A percentile compares a stretch with the other conserved stretches of the same genome.
Evolutionary conservation across 2,888 invertebrate species (phyloP).

Genomic region (Biston betularia): DNA sequence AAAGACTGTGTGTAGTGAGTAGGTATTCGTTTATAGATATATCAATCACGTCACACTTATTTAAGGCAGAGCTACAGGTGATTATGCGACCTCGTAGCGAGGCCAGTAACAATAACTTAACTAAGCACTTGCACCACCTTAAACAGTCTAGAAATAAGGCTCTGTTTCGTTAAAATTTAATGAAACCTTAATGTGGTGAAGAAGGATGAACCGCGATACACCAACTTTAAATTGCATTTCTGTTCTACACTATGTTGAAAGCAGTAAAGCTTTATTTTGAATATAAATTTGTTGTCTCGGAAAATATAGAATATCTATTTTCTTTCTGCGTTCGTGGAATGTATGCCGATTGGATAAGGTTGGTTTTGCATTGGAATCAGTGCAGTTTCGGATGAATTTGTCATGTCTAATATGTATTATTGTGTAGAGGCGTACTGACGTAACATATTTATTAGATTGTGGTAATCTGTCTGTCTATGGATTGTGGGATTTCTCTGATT

Average conservation of each 20-base stretch:
- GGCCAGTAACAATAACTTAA: conserved; percentile 20
- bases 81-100: conserved; percentile 47
- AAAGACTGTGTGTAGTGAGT: not conserved
- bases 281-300: not conserved
- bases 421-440: conserved; percentile 28
- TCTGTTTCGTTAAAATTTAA: conserved; percentile 1
- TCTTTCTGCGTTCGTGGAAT: conserved; percentile 12
- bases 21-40: conserved; percentile 5
- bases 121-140: conserved; percentile 8
- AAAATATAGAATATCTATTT: not conserved
- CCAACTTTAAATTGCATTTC: conserved; percentile 11
- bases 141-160: not conserved
- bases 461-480: conserved; percentile 12
- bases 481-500: conserved; percentile 10
- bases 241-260: not conserved
- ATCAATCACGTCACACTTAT: conserved; percentile 49
- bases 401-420: conserved; percentile 24
- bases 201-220: conserved; percentile 20
- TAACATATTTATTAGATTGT: conserved; percentile 32
- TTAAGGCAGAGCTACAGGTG: conserved; percentile 42
- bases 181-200: conserved; percentile 8
- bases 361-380: conserved; percentile 23
- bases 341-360: conserved; percentile 26
- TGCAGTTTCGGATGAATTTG: conserved; percentile 19
- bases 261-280: conserved; percentile 7